Evolutionary conservation across 2,888 invertebrate genomes (phyloP).

Genomic region (Idaea biselata): DNA sequence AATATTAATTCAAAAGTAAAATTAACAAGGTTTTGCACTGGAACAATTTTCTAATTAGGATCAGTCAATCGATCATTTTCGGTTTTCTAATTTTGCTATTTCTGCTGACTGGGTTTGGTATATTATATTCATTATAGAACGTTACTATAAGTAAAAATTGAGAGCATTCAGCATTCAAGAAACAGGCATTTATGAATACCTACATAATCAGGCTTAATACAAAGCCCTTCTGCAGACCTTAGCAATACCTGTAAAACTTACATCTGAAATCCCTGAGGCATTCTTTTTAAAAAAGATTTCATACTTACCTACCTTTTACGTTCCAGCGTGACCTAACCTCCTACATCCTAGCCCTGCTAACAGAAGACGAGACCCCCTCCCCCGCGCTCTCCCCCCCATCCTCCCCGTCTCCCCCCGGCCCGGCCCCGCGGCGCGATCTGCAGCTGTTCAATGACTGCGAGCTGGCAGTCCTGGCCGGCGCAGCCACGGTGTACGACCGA

Average conservation of each 20-base stretch:
- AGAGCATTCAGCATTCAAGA: too few species aligned
- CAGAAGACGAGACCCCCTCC: conserved; percentile 61
- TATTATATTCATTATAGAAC: too few species aligned
- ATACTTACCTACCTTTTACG: background rate
- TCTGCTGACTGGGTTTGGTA: too few species aligned
- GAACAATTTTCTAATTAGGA: too few species aligned
- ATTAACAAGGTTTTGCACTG: too few species aligned
- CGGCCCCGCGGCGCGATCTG: conserved; percentile 53
- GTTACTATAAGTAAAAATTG: too few species aligned
- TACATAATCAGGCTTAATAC: too few species aligned
- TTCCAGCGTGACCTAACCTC: conserved; percentile 65
- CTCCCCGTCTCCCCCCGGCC: conserved; percentile 25
- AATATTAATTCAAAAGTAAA: too few species aligned
- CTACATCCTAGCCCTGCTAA: conserved; percentile 65
- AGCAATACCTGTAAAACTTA: background rate
- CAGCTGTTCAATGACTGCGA: conserved; percentile 71
- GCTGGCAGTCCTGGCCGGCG: conserved; percentile 64
- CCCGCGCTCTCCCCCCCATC: conserved; percentile 16
- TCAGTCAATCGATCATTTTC: too few species aligned
- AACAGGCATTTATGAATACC: too few species aligned
- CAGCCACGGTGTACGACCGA: conserved; percentile 58
- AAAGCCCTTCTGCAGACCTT: too few species aligned
- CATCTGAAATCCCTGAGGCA: background rate
- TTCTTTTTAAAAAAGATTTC: background rate
- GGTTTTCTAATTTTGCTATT: too few species aligned